These are phyloP conservation scores for Malurus leucopterus DNA, from an alignment of 2,797 vertebrate genomes.

Conservation along the genomic window DNA sequence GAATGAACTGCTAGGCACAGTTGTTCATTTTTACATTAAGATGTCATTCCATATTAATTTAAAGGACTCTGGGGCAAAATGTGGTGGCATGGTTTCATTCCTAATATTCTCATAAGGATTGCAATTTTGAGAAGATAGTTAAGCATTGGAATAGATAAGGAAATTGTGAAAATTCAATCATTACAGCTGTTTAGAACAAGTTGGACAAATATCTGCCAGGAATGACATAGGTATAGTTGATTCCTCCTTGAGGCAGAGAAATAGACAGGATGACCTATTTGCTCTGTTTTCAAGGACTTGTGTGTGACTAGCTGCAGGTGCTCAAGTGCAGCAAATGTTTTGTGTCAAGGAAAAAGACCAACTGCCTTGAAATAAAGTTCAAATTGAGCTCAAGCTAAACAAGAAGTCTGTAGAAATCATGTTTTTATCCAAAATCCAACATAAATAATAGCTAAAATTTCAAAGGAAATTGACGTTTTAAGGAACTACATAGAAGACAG, in stretches of 20 bases:
- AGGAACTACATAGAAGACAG: background rate
- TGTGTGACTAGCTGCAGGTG: background rate
- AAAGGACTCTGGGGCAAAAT: background rate
- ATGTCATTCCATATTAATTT: constrained; percentile 35
- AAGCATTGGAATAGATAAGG: background rate
- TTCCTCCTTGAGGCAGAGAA: constrained; percentile 3
- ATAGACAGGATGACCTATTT: constrained; percentile 9
- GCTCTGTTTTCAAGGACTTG: background rate
- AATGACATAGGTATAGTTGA: background rate
- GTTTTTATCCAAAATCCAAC: background rate
- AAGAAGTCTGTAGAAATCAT: background rate
- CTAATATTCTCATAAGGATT: background rate
- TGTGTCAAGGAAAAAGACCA: background rate
- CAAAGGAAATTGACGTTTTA: background rate
- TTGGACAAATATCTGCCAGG: background rate
- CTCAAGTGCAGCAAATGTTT: background rate
- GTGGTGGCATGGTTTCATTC: background rate
- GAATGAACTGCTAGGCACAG: background rate
- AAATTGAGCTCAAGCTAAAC: background rate
- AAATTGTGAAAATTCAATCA: background rate
- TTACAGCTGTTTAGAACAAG: background rate
- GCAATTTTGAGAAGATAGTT: background rate
- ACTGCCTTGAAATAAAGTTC: background rate
- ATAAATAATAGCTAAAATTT: background rate
- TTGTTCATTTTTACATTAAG: constrained; percentile 23